Conservation (phyloP, 2,888 invertebrate species). For the Nomada goodeniana region DNA sequence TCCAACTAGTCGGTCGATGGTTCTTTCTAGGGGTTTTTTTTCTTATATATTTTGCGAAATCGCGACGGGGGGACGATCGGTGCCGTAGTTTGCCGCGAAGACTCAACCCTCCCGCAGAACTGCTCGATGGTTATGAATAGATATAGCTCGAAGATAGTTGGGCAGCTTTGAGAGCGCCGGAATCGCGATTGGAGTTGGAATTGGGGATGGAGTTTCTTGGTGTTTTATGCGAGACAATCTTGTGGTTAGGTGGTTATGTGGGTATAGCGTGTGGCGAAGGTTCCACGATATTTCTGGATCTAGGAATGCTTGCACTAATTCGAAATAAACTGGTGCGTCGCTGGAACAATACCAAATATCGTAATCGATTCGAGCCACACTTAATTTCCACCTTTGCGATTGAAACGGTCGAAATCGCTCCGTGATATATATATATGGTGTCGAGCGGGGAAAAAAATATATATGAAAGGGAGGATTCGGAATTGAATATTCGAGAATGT, state of each 20-base stretch:
- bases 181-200: background rate
- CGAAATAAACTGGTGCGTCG: too few species aligned
- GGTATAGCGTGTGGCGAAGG: background rate
- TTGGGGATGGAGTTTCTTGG: background rate
- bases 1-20: too few species aligned
- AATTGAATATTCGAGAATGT: conserved; percentile 32
- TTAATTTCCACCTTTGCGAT: too few species aligned
- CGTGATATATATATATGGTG: too few species aligned
- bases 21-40: too few species aligned
- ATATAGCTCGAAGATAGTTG: background rate
- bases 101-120: background rate
- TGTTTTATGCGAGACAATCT: background rate
- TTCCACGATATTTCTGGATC: too few species aligned
- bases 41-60: background rate
- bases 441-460: background rate
- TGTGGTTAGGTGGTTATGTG: background rate
- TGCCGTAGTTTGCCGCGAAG: background rate
- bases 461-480: conserved; percentile 12
- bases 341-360: too few species aligned
- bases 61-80: background rate
- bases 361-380: too few species aligned
- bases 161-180: background rate
- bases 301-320: too few species aligned
- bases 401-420: too few species aligned
- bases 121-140: conserved; percentile 10